Conservation (phyloP, 2,113 vertebrate genomes). For the Tichodroma muraria region DNA sequence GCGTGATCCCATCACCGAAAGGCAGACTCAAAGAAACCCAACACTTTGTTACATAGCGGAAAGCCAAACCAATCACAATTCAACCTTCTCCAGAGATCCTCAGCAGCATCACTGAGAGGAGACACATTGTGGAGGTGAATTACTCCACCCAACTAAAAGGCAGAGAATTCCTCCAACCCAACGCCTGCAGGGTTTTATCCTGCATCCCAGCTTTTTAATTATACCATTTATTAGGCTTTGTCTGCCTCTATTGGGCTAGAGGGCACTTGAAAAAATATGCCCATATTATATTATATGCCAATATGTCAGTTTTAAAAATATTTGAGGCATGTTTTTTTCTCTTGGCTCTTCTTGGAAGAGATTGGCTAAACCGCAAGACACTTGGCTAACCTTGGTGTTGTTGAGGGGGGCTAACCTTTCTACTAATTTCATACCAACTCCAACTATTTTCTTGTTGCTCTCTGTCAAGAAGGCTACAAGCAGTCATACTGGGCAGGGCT, state of each 20-base stretch:
- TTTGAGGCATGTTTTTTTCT: not conserved
- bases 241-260: not conserved
- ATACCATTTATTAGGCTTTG: not conserved
- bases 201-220: not conserved
- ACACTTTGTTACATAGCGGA: not conserved
- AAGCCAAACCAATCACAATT: not conserved
- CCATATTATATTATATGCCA: too few relatives aligned
- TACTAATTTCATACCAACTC: not conserved
- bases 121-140: not conserved
- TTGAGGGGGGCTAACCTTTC: not conserved
- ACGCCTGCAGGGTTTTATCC: not conserved
- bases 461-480: not conserved
- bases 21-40: not conserved
- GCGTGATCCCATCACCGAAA: not conserved
- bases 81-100: not conserved
- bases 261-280: not conserved
- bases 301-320: not conserved
- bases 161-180: not conserved
- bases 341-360: not conserved
- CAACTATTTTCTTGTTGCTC: not conserved
- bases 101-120: not conserved
- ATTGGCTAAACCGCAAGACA: not conserved
- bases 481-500: not conserved
- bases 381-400: not conserved
- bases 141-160: not conserved